These are phyloP conservation scores for Heliconius nattereri DNA, from an alignment of 1,140 invertebrate genomes.

Conservation along the genomic window DNA sequence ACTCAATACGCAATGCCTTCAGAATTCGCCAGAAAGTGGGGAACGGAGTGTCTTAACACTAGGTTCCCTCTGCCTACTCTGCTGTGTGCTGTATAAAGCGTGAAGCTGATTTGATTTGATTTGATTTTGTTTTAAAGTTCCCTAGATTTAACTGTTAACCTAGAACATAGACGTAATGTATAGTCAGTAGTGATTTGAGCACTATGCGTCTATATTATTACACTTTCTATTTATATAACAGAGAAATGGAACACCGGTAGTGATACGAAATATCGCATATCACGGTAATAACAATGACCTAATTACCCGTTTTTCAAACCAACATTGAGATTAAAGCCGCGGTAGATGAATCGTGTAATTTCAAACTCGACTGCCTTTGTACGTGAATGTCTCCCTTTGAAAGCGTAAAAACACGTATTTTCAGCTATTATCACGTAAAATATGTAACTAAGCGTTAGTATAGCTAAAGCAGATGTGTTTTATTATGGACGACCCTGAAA, in stretches of 20 bases:
- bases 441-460: conserved; percentile 18
- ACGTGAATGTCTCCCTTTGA: conserved; percentile 54
- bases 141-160: not conserved
- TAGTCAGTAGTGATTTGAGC: not conserved
- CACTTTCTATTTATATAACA: not conserved
- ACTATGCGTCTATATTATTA: not conserved
- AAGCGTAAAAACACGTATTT: conserved; percentile 42
- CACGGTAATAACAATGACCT: conserved; percentile 49
- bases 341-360: conserved; percentile 66
- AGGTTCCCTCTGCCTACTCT: too few species aligned
- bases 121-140: not conserved
- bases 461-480: not conserved
- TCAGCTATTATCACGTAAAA: conserved; percentile 33
- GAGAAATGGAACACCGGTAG: not conserved
- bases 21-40: too few species aligned
- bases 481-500: not conserved
- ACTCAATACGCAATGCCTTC: too few species aligned
- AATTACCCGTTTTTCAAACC: conserved; percentile 62
- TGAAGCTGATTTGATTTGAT: too few species aligned
- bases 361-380: conserved; percentile 58
- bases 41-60: too few species aligned
- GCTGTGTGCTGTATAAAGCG: too few species aligned
- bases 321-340: conserved; percentile 60
- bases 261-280: conserved; percentile 26
- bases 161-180: too few species aligned